Conservation (phyloP, 2,113 vertebrate genomes). For the Nannospalax galili region DNA sequence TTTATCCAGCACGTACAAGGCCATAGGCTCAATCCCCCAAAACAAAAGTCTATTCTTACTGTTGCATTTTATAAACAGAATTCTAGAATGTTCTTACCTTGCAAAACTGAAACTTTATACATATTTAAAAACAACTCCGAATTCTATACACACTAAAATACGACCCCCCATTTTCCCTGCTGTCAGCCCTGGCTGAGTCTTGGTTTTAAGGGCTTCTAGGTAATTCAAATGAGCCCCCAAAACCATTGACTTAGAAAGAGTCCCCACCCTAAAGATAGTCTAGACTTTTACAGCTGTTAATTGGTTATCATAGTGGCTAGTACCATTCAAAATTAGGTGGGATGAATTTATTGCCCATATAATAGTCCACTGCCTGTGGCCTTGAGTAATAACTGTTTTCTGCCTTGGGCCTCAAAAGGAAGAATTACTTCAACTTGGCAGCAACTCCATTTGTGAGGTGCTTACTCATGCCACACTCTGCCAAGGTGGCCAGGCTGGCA, state of each 20-base stretch:
- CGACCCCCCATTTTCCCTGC: too few species aligned
- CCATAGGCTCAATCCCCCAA: neutral
- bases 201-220: slow-evolving; percentile 11
- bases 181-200: too few species aligned
- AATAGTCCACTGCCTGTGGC: neutral
- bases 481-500: neutral
- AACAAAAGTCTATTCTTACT: neutral
- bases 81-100: neutral
- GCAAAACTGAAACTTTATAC: neutral
- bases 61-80: neutral
- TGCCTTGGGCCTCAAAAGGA: neutral
- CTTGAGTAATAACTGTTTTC: slow-evolving; percentile 17
- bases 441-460: neutral
- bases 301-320: neutral
- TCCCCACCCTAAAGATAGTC: neutral
- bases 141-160: neutral
- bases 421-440: neutral
- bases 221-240: neutral
- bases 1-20: neutral
- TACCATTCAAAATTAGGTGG: neutral
- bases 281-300: neutral
- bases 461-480: neutral
- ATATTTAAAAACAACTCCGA: neutral
- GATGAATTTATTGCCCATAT: neutral
- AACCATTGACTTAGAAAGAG: neutral